A percentile compares a stretch with the other conserved stretches of the same genome.
phyloP scores from a whole-genome alignment of 2,113 vertebrate species.

The Centropus bengalensis region DNA sequence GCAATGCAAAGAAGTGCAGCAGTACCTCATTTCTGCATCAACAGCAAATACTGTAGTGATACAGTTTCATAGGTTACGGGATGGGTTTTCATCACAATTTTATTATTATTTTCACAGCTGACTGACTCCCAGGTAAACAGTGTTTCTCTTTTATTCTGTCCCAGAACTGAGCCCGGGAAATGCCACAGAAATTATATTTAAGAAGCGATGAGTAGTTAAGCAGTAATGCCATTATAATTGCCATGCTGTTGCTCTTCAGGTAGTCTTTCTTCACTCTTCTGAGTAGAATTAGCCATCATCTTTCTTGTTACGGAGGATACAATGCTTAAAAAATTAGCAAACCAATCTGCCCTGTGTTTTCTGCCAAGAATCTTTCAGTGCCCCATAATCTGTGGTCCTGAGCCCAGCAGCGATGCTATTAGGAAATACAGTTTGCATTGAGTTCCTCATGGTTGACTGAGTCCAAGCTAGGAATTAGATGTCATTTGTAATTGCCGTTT shows the following conservation, averaged over 20 bases:
- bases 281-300: background rate
- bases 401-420: background rate
- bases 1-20: background rate
- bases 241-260: background rate
- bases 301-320: background rate
- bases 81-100: background rate
- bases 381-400: background rate
- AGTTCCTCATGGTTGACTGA: slow-evolving; percentile 32
- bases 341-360: background rate
- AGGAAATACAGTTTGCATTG: background rate
- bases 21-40: background rate
- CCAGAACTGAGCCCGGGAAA: background rate
- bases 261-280: background rate
- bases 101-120: background rate
- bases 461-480: slow-evolving; percentile 29
- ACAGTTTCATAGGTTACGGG: background rate
- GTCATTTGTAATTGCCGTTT: slow-evolving; percentile 56
- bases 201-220: background rate
- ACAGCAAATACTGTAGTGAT: background rate
- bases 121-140: background rate
- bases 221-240: background rate
- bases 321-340: slow-evolving; percentile 11
- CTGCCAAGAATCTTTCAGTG: slow-evolving; percentile 40
- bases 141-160: background rate
- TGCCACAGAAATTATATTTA: background rate